These are phyloP conservation scores for Siderastrea siderea DNA, from an alignment of 92 coral and sea anemone genomes.

Conservation along the genomic window DNA sequence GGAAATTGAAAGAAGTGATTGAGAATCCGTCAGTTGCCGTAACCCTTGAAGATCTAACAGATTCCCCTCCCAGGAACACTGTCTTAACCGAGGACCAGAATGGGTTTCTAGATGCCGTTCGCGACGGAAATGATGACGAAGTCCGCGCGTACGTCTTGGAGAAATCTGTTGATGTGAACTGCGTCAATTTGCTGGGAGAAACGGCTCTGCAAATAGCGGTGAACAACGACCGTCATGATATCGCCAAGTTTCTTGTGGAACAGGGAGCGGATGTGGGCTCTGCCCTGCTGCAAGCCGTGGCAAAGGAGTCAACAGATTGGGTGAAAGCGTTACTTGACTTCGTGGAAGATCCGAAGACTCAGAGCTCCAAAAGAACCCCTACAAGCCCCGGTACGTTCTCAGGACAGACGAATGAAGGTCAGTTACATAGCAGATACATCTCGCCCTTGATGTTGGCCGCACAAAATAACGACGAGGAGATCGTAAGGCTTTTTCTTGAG, in stretches of 20 bases:
- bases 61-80: slow-evolving; percentile 39
- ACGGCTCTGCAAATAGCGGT: slow-evolving; percentile 92
- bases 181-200: slow-evolving; percentile 79
- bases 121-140: slow-evolving; percentile 52
- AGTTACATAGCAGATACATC: slow-evolving; percentile 34
- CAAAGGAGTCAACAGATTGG: slow-evolving; percentile 73
- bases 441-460: slow-evolving; percentile 86
- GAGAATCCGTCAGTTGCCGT: slow-evolving; percentile 17
- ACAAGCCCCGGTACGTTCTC: not conserved
- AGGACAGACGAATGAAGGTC: not conserved
- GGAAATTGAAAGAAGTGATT: not conserved
- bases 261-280: slow-evolving; percentile 85
- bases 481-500: slow-evolving; percentile 65
- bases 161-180: slow-evolving; percentile 80
- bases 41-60: slow-evolving; percentile 52
- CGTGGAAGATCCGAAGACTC: slow-evolving; percentile 22
- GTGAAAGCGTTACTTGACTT: slow-evolving; percentile 77
- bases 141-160: slow-evolving; percentile 52
- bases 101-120: slow-evolving; percentile 81
- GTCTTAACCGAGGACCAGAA: slow-evolving; percentile 58
- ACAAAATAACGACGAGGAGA: slow-evolving; percentile 75
- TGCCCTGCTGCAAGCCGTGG: slow-evolving; percentile 87
- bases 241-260: slow-evolving; percentile 73
- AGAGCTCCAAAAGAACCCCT: not conserved
- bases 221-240: slow-evolving; percentile 65